A percentile compares a stretch with the other conserved stretches of the same genome.
Evolutionary conservation across 2,888 invertebrate genomes (phyloP).

Genomic region (Aporophyla nigra): DNA sequence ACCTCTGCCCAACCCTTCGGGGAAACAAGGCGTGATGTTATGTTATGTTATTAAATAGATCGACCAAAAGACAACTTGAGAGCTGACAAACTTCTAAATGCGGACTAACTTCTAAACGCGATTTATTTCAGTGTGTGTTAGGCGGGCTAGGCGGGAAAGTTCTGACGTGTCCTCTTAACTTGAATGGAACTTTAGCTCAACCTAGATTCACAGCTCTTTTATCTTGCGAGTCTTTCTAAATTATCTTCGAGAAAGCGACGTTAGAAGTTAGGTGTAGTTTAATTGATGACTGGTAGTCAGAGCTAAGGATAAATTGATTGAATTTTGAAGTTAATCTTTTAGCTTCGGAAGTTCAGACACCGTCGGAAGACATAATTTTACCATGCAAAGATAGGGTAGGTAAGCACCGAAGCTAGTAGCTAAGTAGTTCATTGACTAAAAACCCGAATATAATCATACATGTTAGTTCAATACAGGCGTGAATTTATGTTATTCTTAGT

Average conservation of each 20-base stretch:
- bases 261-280: not conserved
- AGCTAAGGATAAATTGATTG: not conserved
- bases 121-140: not conserved
- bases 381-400: not conserved
- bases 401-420: not conserved
- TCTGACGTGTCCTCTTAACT: not conserved
- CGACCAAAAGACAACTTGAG: not conserved
- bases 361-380: not conserved
- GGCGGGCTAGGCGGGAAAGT: not conserved
- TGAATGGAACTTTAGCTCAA: constrained; percentile 3
- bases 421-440: not conserved
- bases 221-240: not conserved
- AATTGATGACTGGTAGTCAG: not conserved
- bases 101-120: no score
- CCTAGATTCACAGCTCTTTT: not conserved
- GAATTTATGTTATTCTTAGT: not conserved
- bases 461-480: not conserved
- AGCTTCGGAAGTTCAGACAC: not conserved
- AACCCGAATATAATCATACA: not conserved
- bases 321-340: not conserved
- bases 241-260: not conserved
- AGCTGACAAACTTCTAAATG: not conserved
- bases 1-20: no score
- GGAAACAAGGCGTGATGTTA: no score
- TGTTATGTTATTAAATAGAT: not conserved